Conservation (phyloP, 2,888 invertebrate species). For the Nemotelus pantherinus region DNA sequence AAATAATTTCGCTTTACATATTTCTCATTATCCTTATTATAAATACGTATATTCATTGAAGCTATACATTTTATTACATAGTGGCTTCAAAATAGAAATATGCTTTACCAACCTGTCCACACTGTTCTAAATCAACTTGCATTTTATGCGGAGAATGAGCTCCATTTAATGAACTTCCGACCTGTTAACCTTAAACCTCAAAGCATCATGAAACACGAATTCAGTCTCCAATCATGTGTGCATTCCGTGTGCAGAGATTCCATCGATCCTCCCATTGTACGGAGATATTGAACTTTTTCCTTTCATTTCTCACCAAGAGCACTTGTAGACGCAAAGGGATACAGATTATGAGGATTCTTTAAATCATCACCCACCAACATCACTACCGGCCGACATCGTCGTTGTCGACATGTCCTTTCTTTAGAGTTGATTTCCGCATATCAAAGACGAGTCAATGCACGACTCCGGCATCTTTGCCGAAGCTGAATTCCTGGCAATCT, state of each 20-base stretch:
- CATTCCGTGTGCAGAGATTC: conserved; percentile 1
- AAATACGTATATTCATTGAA: too few relatives aligned
- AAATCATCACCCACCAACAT: conserved; percentile 23
- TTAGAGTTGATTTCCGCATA: background rate
- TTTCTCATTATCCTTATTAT: too few relatives aligned
- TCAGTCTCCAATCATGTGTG: conserved; percentile 41
- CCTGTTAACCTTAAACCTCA: conserved; percentile 42
- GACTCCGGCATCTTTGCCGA: background rate
- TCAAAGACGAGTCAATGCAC: conserved; percentile 16
- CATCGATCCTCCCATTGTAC: conserved; percentile 14
- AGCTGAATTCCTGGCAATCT: conserved; percentile 18
- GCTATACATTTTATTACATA: too few relatives aligned
- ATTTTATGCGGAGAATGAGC: background rate
- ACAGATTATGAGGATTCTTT: conserved; percentile 36
- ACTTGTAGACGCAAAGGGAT: conserved; percentile 9
- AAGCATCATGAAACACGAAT: conserved; percentile 27
- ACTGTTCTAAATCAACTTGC: too few relatives aligned
- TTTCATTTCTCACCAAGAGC: conserved; percentile 20
- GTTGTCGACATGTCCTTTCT: background rate
- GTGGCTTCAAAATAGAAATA: too few relatives aligned
- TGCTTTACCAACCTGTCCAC: too few relatives aligned
- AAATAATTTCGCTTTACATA: too few relatives aligned
- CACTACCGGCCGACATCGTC: background rate
- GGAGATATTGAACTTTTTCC: conserved; percentile 42
- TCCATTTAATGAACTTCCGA: conserved; percentile 41